Percentiles rank a stretch among this genome's conserved stretches.
Conservation (phyloP, 2,797 vertebrate species). For the Pyrocephalus nanus region DNA sequence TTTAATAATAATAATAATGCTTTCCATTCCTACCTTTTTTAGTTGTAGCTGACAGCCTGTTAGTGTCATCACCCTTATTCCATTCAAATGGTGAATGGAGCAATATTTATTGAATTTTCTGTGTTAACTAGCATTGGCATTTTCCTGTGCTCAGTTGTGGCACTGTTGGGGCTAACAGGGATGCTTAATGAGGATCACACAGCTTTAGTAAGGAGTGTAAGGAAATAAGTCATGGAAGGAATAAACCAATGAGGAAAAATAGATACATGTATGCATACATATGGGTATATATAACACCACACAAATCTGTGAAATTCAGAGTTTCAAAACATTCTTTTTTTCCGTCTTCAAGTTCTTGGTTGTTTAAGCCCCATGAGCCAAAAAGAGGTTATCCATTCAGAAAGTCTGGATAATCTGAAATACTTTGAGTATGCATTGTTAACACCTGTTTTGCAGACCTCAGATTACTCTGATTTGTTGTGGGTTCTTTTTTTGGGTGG, state of each 20-base stretch:
- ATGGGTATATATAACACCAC: neutral
- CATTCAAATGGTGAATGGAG: neutral
- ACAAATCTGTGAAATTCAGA: neutral
- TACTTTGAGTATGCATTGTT: neutral
- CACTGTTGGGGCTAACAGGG: neutral
- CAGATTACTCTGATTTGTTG: neutral
- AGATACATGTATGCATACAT: fast-evolving
- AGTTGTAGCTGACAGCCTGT: neutral
- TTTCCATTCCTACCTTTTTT: neutral
- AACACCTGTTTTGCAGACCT: neutral
- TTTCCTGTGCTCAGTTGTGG: neutral
- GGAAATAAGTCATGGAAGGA: neutral
- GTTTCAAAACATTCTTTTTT: neutral
- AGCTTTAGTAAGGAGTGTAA: neutral
- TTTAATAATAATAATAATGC: neutral
- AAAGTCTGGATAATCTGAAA: neutral
- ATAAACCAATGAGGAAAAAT: neutral
- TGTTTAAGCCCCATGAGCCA: neutral
- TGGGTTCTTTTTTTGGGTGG: neutral
- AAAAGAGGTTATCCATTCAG: neutral
- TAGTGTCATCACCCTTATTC: neutral
- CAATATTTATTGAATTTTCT: neutral
- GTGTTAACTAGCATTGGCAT: neutral
- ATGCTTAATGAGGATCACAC: neutral
- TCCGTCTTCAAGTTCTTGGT: neutral